Evolutionary conservation across 2,797 vertebrate species (phyloP), one percentile per base, ranked within the genome.

Genomic region (Gallinago stenura): DNA sequence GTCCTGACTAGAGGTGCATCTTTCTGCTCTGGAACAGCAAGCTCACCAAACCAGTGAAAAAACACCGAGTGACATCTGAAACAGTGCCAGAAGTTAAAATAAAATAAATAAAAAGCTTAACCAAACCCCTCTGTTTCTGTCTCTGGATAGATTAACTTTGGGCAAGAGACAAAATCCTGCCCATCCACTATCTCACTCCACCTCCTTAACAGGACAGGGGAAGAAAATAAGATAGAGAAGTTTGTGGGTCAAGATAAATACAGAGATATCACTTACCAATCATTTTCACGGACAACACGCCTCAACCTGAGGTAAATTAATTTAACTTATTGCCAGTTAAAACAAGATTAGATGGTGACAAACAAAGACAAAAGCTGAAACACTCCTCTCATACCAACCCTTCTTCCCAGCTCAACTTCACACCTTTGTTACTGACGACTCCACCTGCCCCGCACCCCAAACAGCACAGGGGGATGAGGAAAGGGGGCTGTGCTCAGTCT

Each of bases 221-320:
- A 60, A n/a, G 45, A 56, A 84, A 75, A 35, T 15, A 13, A 51
- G 66, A 21, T 5, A 39, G 25, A 61, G 89, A 91, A 72, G 2
- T 7, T 54, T 2, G 1, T 6, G 9, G 24, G 20, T 57, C 10
- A 61, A 43, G 30, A 17, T 20, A 33, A 14, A 51, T 18, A 19
- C 25, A 41, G 2, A 8, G 12, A 71, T 5, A 57, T 58, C 2
- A 6, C 28, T 43, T 53, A 45, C 22, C 30, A 35, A 8, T 41
- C 21, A 28, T 4, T 3, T 0, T 15, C 8, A 25, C 1, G 9
- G 25, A 7, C 4, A 8, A 25, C 56, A 33, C 21, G 0, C 1
- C 20, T 48, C 2, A 0, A 21, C 15, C 28, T 54, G 10, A 37
- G 22, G 15, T 66, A 89, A 81, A 81, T 13, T 22, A 43, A 43